Conservation (phyloP, 2,888 invertebrate species). For the Catonia carolina region DNA sequence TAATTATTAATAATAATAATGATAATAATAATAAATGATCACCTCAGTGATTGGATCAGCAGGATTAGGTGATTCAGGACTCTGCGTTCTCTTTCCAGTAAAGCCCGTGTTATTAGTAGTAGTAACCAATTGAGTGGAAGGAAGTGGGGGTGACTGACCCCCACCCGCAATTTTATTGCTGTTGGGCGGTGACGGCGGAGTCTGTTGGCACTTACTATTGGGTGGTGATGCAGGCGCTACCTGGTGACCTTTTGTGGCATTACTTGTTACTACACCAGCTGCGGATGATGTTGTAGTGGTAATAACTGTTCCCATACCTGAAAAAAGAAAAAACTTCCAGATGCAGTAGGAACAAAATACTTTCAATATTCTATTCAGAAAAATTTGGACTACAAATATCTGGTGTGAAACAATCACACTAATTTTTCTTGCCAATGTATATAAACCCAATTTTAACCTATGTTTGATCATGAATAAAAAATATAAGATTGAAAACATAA, state of each 20-base stretch:
- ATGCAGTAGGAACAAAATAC: too few species aligned
- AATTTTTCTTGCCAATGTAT: too few species aligned
- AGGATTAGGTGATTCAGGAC: constrained; percentile 59
- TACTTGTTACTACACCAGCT: background rate
- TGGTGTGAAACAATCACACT: too few species aligned
- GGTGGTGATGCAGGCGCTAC: background rate
- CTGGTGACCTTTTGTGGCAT: too few species aligned
- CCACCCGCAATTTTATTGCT: background rate
- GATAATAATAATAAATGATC: constrained; percentile 34
- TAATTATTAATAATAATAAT: too few species aligned
- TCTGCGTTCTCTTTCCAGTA: constrained; percentile 47
- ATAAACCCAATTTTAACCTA: too few species aligned
- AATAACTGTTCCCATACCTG: constrained; percentile 21
- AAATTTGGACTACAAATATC: too few species aligned
- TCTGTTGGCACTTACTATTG: background rate
- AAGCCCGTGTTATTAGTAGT: background rate
- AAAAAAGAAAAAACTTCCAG: too few species aligned
- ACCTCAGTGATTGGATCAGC: constrained; percentile 60
- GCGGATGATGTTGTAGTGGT: constrained; percentile 1
- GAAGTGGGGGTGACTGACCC: constrained; percentile 7
- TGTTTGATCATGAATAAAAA: too few species aligned
- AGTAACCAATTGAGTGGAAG: constrained; percentile 38
- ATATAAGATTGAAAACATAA: too few species aligned
- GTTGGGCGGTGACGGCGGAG: constrained; percentile 26
- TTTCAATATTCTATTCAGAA: too few species aligned